phyloP scores from a whole-genome alignment of 2,888 invertebrate genomes.

The Onchidella celtica region DNA sequence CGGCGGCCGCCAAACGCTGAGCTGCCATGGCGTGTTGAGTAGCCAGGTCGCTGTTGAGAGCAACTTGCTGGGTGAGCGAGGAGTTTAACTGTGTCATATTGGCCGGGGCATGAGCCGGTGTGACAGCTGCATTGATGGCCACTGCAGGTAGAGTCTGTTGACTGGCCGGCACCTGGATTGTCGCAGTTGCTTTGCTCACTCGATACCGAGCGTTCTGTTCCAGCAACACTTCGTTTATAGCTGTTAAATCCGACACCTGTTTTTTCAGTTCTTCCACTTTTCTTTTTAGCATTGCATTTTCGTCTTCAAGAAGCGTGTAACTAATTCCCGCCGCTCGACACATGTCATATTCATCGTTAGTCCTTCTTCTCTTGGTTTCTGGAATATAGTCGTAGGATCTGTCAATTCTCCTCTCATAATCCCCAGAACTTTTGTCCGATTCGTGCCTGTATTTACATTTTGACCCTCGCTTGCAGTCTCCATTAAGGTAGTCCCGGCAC shows the following conservation, averaged over 20 bases:
- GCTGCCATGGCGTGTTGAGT: conserved; percentile 73
- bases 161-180: conserved; percentile 67
- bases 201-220: conserved; percentile 89
- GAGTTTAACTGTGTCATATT: conserved; percentile 62
- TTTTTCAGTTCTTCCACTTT: conserved; percentile 87
- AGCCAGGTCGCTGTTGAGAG: conserved; percentile 74
- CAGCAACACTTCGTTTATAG: conserved; percentile 89
- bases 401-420: conserved; percentile 42
- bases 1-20: conserved; percentile 65
- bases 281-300: conserved; percentile 85
- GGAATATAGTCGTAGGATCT: conserved; percentile 56
- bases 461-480: conserved; percentile 83
- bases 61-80: conserved; percentile 78
- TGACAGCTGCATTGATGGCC: conserved; percentile 75
- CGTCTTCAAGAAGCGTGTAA: conserved; percentile 83
- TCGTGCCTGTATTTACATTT: conserved; percentile 82
- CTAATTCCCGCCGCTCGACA: conserved; percentile 26
- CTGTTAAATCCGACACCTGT: conserved; percentile 86
- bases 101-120: conserved; percentile 58
- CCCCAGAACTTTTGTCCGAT: conserved; percentile 30
- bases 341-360: conserved; percentile 59
- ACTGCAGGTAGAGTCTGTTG: conserved; percentile 80
- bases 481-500: conserved; percentile 85
- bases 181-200: conserved; percentile 70
- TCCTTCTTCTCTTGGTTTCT: conserved; percentile 66